A percentile compares a stretch with the other conserved stretches of the same genome.
phyloP scores from a whole-genome alignment of 2,888 invertebrate genomes.

The Cantharis nigra region DNA sequence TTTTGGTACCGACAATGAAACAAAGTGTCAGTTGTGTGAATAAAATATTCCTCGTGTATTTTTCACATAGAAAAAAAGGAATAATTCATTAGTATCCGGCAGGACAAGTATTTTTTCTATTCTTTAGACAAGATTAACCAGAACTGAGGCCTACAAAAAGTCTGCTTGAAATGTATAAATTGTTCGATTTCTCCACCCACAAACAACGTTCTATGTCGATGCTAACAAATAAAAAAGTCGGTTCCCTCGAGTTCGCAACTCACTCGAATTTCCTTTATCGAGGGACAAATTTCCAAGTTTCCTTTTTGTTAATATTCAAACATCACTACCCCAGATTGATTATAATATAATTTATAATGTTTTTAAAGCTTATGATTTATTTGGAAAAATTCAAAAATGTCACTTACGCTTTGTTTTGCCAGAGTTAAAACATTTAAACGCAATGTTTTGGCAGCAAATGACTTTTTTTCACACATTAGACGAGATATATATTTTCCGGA shows the following conservation, averaged over 20 bases:
- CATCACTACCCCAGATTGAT: constrained; percentile 21
- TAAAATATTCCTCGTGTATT: neutral
- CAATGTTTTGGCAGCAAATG: constrained; percentile 24
- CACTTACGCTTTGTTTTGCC: neutral
- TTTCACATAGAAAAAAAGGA: constrained; percentile 4
- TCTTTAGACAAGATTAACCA: constrained; percentile 27
- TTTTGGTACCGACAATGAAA: neutral
- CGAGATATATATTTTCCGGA: constrained; percentile 35
- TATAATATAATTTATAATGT: constrained; percentile 9
- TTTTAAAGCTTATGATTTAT: neutral
- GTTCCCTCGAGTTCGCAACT: constrained; percentile 37
- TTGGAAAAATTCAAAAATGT: neutral
- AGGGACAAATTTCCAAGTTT: constrained; percentile 39
- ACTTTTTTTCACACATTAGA: constrained; percentile 31
- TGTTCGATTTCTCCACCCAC: constrained; percentile 45
- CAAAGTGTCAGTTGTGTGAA: neutral
- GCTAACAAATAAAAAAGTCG: constrained; percentile 43
- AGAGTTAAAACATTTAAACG: neutral
- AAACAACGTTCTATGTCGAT: constrained; percentile 44
- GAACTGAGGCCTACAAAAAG: constrained; percentile 29
- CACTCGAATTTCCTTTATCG: constrained; percentile 39
- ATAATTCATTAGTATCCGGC: constrained; percentile 24
- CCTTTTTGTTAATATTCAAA: constrained; percentile 27
- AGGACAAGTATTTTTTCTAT: constrained; percentile 27
- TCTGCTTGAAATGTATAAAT: constrained; percentile 44